Evolutionary conservation across 2,113 vertebrate species (phyloP).

Genomic region (Alouatta palliata): DNA sequence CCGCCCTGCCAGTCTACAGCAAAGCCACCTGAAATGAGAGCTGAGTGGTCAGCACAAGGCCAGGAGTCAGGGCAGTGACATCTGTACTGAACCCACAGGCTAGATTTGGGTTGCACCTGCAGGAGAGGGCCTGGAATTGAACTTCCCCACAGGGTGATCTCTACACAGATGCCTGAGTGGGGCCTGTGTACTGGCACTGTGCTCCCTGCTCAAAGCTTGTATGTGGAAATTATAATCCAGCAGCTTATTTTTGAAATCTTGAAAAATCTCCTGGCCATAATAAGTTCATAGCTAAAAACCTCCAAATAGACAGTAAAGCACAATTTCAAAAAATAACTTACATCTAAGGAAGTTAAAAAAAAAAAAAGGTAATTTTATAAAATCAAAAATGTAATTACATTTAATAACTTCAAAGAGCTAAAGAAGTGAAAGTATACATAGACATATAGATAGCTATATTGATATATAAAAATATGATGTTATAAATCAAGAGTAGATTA

Average conservation of each 20-base stretch:
- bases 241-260: not conserved
- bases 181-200: not conserved
- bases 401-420: conserved; percentile 2
- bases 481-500: not conserved
- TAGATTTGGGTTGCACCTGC: not conserved
- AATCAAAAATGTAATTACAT: conserved; percentile 6
- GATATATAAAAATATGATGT: not conserved
- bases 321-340: conserved; percentile 5
- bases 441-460: not conserved
- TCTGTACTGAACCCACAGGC: not conserved
- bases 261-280: not conserved
- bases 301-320: not conserved
- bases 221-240: not conserved
- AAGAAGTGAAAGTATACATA: not conserved
- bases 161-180: not conserved
- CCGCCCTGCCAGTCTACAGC: not conserved
- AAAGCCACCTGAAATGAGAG: not conserved
- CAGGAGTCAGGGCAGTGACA: not conserved
- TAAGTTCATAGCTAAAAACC: not conserved
- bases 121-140: not conserved
- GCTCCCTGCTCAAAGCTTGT: not conserved
- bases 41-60: not conserved
- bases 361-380: not conserved
- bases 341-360: not conserved
- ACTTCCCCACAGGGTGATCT: not conserved